Evolutionary conservation across 1,140 invertebrate species (phyloP).

Genomic region (Drosophila rufa): DNA sequence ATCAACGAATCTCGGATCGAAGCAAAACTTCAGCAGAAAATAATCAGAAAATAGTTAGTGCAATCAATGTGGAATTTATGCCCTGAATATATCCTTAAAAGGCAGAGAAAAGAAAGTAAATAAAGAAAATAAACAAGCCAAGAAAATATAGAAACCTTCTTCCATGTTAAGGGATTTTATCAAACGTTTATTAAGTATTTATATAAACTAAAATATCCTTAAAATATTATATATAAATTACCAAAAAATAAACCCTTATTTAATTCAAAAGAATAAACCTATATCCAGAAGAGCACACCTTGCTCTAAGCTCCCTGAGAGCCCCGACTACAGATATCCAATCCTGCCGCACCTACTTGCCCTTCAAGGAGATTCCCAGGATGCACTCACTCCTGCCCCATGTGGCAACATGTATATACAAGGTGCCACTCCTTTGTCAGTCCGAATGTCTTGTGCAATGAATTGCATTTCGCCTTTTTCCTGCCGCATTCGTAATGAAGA

Average conservation of each 20-base stretch:
- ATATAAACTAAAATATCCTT: background rate
- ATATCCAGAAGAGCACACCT: no score
- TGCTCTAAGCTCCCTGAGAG: background rate
- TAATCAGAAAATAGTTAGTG: background rate
- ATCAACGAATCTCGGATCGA: background rate
- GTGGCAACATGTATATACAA: background rate
- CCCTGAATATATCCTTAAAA: background rate
- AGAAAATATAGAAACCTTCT: no score
- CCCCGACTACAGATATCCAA: background rate
- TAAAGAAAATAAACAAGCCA: no score
- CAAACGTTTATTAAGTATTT: background rate
- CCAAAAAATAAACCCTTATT: background rate
- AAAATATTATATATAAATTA: background rate
- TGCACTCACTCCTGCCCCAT: no score
- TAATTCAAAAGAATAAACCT: background rate
- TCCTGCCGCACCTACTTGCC: conserved; percentile 2
- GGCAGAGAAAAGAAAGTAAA: no score
- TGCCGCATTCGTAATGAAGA: conserved; percentile 69
- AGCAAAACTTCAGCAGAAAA: background rate
- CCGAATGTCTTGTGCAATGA: conserved; percentile 59
- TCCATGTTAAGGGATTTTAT: no score
- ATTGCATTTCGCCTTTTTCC: conserved; percentile 44
- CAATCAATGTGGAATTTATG: background rate
- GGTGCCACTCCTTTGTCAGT: background rate
- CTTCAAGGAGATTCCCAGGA: background rate